Percentiles rank a stretch among this genome's conserved stretches.
Evolutionary conservation across 2,113 vertebrate species (phyloP).

Genomic region (Hypanus sabinus): DNA sequence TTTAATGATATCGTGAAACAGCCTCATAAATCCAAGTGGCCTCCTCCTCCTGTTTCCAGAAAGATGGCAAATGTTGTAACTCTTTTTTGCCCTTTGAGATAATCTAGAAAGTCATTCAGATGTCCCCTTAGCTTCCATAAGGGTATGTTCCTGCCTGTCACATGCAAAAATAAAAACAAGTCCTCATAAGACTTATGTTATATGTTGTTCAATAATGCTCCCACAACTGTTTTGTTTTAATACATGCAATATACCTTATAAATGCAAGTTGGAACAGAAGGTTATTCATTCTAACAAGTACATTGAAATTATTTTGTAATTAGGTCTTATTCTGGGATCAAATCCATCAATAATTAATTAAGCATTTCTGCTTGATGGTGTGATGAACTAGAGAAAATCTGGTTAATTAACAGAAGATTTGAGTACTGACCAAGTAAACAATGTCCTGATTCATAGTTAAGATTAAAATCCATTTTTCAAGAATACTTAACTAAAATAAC

Average conservation of each 20-base stretch:
- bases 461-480: not conserved
- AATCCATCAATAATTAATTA: not conserved
- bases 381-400: not conserved
- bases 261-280: not conserved
- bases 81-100: not conserved
- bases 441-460: not conserved
- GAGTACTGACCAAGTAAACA: not conserved
- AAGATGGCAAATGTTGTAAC: too few relatives aligned
- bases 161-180: not conserved
- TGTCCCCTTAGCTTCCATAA: not conserved
- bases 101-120: not conserved
- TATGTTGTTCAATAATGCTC: not conserved
- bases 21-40: too few relatives aligned
- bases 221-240: not conserved
- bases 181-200: not conserved
- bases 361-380: not conserved
- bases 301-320: not conserved
- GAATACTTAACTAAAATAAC: not conserved
- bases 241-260: not conserved
- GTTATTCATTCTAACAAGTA: not conserved
- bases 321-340: not conserved
- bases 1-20: too few relatives aligned
- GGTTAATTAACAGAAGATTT: not conserved
- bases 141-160: not conserved
- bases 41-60: too few relatives aligned